Evolutionary conservation across 2,797 vertebrate species (phyloP).

Genomic region (Manis crassicaudata): DNA sequence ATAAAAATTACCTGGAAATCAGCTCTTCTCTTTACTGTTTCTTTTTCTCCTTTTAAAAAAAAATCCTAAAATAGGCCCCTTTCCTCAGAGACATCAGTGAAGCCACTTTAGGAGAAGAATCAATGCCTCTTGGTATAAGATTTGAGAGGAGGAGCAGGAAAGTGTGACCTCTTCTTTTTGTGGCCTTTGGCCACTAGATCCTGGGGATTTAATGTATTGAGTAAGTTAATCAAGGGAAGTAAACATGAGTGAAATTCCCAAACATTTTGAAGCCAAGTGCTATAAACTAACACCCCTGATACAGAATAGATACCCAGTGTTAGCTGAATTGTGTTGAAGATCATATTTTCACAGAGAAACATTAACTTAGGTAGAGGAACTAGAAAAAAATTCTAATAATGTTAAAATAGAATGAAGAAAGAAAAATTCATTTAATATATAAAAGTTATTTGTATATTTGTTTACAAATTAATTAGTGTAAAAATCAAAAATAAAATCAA

Average conservation of each 20-base stretch:
- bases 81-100: background rate
- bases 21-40: background rate
- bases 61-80: background rate
- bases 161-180: background rate
- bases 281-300: constrained; percentile 2
- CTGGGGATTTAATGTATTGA: background rate
- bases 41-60: background rate
- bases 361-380: background rate
- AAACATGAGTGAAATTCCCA: constrained; percentile 25
- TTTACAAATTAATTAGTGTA: background rate
- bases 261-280: constrained; percentile 16
- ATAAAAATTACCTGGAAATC: background rate
- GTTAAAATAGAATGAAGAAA: background rate
- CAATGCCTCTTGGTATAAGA: background rate
- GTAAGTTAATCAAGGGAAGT: background rate
- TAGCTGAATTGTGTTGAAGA: background rate
- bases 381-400: background rate
- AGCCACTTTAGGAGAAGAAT: background rate
- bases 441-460: constrained; percentile 15
- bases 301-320: background rate
- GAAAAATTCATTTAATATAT: background rate
- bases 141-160: background rate
- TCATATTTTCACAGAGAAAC: background rate
- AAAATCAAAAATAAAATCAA: constrained; percentile 36
- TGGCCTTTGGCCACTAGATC: background rate